phyloP scores from a whole-genome alignment of 1,140 invertebrate species.

The Hesperophylax magnus region DNA sequence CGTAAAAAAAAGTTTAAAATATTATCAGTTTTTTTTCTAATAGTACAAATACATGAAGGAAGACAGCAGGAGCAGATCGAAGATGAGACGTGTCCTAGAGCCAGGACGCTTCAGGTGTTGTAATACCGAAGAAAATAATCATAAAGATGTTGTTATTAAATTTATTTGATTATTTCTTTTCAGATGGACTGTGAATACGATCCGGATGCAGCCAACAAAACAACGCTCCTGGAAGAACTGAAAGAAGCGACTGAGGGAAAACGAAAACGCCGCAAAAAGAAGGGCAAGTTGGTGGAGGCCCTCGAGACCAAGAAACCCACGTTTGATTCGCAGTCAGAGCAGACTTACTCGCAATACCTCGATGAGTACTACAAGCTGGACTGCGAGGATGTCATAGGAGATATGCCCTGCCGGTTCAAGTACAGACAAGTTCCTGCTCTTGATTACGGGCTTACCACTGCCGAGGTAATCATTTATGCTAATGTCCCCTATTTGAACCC shows the following conservation, averaged over 20 bases:
- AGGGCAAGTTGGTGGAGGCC: slow-evolving; percentile 80
- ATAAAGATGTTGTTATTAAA: too few species aligned
- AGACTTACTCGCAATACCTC: slow-evolving; percentile 89
- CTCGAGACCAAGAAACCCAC: slow-evolving; percentile 82
- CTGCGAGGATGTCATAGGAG: slow-evolving; percentile 95
- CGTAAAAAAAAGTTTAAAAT: too few species aligned
- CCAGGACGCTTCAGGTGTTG: too few species aligned
- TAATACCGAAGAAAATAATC: too few species aligned
- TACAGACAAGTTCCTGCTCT: slow-evolving; percentile 92
- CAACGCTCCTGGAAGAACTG: slow-evolving; percentile 72
- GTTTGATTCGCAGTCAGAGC: slow-evolving; percentile 84
- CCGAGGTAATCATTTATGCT: slow-evolving; percentile 77
- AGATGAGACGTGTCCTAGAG: too few species aligned
- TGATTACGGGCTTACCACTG: slow-evolving; percentile 90
- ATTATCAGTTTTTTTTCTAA: too few species aligned
- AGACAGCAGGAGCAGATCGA: too few species aligned
- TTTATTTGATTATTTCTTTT: slow-evolving; percentile 53
- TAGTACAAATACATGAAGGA: too few species aligned
- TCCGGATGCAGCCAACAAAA: slow-evolving; percentile 68
- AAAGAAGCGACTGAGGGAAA: slow-evolving; percentile 71
- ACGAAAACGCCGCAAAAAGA: slow-evolving; percentile 75
- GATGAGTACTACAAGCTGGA: slow-evolving; percentile 96
- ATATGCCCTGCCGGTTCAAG: slow-evolving; percentile 93
- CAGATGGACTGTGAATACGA: slow-evolving; percentile 93
- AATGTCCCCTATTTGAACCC: too few species aligned